Base-by-base conservation (phyloP, 2,113 vertebrate species). In the Choloepus hoffmanni region DNA sequence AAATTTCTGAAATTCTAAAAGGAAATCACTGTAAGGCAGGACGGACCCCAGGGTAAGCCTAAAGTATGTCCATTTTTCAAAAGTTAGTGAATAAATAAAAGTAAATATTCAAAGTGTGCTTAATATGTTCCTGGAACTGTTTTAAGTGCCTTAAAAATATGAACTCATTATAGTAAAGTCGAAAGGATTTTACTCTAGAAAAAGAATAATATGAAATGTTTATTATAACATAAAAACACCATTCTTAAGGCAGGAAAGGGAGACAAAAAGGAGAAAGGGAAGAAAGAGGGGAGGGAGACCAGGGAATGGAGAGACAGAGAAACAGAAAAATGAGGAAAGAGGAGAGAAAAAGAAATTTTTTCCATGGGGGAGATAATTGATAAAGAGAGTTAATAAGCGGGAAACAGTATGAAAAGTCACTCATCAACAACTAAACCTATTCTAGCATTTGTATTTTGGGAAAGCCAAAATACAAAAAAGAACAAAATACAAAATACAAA, bases 141-240 rank as follows among this genome's bases (percentile, higher is more conserved):
- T 92, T 70, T 90, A 63, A 86, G 23, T 74, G 55, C 58, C 95
- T 87, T 87, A 70, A n/a, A 95, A 94, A 79, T 63, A 70, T 55
- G 72, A 95, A 72, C 2, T 85, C 15, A 45, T 21, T 78, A 70
- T 28, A 50, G 36, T 50, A 48, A 92, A 83, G 26, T 94, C n/a
- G 82, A 85, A 89, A 70, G 21, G 43, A 26, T 58, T 90, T 93
- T 18, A 86, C 62, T 72, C 50, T 81, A 36, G 65, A 78, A 89
- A 70, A 72, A 58, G 2, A 72, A 82, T 45, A 60, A 40, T 33
- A 53, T 3, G 5, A 50, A 87, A 67, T 83, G 18, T 78, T 88
- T 79, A 83, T 88, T 68, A 72, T 23, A 62, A 91, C 19, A 5
- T 33, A 83, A 92, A 77, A 53, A 45, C 11, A 18, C 21, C 73